Evolutionary conservation across 53 echinoderm and acorn worm genomes (phyloP).

Genomic region (Glandiceps talaboti): DNA sequence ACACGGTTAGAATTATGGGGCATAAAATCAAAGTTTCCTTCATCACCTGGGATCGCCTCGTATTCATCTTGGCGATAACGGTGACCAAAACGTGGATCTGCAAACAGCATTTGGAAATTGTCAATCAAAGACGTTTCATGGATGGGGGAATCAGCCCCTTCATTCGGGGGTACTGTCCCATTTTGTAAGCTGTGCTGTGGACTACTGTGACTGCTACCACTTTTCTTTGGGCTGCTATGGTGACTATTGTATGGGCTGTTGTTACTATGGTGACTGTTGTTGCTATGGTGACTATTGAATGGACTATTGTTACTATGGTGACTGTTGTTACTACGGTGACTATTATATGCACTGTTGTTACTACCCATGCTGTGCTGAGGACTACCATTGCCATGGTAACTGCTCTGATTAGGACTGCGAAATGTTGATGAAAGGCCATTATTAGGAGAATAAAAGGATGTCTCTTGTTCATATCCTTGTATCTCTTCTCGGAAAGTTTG

Average conservation of each 20-base stretch:
- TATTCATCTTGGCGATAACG: background rate
- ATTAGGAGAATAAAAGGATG: background rate
- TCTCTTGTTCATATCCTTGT: background rate
- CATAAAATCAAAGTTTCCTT: background rate
- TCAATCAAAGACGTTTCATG: no score
- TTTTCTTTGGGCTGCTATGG: background rate
- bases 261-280: background rate
- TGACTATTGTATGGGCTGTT: background rate
- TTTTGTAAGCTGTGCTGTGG: no score
- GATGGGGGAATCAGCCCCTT: no score
- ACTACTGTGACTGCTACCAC: no score
- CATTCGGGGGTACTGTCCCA: background rate
- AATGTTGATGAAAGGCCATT: background rate
- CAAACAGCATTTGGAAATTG: no score
- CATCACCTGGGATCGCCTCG: background rate
- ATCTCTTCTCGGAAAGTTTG: background rate
- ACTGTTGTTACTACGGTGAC: background rate
- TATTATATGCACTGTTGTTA: background rate
- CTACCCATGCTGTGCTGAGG: background rate
- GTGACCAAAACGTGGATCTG: no score
- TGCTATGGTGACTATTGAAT: background rate
- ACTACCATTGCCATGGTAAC: background rate
- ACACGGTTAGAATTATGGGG: background rate
- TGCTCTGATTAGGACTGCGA: background rate
- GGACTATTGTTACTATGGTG: background rate